Evolutionary conservation across 2,888 invertebrate genomes (phyloP).

Genomic region (Cyclophora albipunctata): DNA sequence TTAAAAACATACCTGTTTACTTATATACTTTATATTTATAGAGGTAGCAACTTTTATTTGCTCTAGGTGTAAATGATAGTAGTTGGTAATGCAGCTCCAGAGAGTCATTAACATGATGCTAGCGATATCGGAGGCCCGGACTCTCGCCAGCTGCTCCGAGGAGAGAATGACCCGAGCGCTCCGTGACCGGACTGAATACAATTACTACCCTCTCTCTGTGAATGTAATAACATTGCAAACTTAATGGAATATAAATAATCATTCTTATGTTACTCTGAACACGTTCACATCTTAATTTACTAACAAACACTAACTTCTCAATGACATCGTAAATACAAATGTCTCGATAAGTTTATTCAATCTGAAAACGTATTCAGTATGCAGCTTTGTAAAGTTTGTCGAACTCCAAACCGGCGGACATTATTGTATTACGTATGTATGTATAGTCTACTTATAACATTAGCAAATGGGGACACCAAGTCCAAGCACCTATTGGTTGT

Average conservation of each 20-base stretch:
- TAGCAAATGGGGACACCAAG: constrained; percentile 43
- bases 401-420: constrained; percentile 16
- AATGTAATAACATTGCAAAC: constrained; percentile 48
- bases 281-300: background rate
- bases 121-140: constrained; percentile 2
- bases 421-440: constrained; percentile 1
- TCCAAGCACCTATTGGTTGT: constrained; percentile 39
- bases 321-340: background rate
- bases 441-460: constrained; percentile 29
- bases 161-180: constrained; percentile 30
- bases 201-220: constrained; percentile 24
- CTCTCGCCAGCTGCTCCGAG: constrained; percentile 22
- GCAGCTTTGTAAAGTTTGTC: constrained; percentile 15
- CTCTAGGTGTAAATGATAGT: constrained; percentile 24
- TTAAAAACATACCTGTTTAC: no score
- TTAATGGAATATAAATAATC: constrained; percentile 23
- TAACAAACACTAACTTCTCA: background rate
- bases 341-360: background rate
- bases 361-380: constrained; percentile 13
- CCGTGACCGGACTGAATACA: constrained; percentile 38
- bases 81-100: constrained; percentile 31
- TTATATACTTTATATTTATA: no score
- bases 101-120: constrained; percentile 31
- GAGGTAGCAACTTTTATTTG: background rate
- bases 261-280: background rate